A percentile compares a stretch with the other conserved stretches of the same genome.
Evolutionary conservation across 2,888 invertebrate species (phyloP).

Genomic region (Sesamia inferens): DNA sequence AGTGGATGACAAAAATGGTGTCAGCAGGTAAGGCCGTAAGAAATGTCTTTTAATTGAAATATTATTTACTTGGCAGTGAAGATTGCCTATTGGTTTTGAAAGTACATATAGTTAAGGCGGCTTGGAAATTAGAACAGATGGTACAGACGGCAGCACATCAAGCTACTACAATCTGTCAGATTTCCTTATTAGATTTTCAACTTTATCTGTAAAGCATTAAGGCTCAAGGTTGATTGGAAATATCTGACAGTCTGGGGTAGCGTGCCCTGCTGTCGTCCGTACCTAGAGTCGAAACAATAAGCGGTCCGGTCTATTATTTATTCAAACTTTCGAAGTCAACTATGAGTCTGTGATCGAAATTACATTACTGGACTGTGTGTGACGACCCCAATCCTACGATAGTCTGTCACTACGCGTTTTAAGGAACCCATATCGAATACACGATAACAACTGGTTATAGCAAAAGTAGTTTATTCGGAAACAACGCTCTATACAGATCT

Average conservation of each 20-base stretch:
- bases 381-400: not conserved
- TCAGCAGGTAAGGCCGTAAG: conserved; percentile 82
- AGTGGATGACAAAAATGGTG: conserved; percentile 85
- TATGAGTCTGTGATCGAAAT: conserved; percentile 2
- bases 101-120: conserved; percentile 9
- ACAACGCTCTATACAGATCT: conserved; percentile 69
- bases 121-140: not conserved
- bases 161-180: too few relatives aligned
- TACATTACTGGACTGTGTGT: not conserved
- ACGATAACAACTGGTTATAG: not conserved
- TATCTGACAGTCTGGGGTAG: too few relatives aligned
- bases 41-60: not conserved
- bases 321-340: too few relatives aligned
- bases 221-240: too few relatives aligned
- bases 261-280: too few relatives aligned
- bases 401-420: not conserved
- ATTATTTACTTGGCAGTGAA: not conserved
- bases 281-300: too few relatives aligned
- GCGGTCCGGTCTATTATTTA: too few relatives aligned
- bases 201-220: too few relatives aligned
- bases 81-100: conserved; percentile 15
- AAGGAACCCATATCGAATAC: not conserved
- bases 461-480: not conserved
- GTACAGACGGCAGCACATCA: too few relatives aligned
- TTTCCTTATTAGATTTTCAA: too few relatives aligned